phyloP scores from a whole-genome alignment of 2,797 vertebrate species.

The Ciconia nigra region DNA sequence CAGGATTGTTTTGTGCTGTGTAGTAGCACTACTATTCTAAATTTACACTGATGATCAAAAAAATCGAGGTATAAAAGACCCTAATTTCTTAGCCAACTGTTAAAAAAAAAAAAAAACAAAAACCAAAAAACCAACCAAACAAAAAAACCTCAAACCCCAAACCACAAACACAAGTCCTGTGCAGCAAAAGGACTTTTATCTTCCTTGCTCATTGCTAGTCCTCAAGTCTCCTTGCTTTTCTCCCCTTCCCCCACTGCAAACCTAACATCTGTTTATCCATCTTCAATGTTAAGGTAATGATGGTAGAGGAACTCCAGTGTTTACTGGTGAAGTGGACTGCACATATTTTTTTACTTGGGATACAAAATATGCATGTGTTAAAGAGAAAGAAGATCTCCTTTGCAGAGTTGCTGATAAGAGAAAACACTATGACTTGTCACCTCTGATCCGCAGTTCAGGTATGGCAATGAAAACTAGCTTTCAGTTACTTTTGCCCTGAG shows the following conservation, averaged over 20 bases:
- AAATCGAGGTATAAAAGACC: background rate
- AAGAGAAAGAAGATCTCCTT: slow-evolving; percentile 87
- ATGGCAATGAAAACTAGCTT: background rate
- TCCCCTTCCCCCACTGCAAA: background rate
- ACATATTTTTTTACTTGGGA: slow-evolving; percentile 95
- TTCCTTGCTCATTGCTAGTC: background rate
- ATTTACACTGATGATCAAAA: background rate
- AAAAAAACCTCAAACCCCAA: background rate
- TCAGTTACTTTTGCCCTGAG: background rate
- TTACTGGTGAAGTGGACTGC: slow-evolving; percentile 89
- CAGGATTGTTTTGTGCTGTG: background rate
- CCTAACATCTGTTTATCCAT: background rate
- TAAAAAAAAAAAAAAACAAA: background rate
- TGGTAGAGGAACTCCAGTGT: slow-evolving; percentile 84
- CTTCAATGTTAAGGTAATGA: slow-evolving; percentile 70
- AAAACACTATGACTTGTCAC: slow-evolving; percentile 88
- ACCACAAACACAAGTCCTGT: rapidly evolving
- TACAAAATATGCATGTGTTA: slow-evolving; percentile 87
- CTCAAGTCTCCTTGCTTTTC: background rate
- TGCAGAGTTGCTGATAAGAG: slow-evolving; percentile 81
- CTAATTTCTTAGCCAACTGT: background rate
- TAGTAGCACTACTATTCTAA: background rate
- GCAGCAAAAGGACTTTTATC: background rate
- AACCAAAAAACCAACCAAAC: too few relatives aligned
- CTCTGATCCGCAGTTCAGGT: slow-evolving; percentile 86